Base-by-base conservation (phyloP, 2,888 invertebrate species). In the Dicranocentrus wangi region DNA sequence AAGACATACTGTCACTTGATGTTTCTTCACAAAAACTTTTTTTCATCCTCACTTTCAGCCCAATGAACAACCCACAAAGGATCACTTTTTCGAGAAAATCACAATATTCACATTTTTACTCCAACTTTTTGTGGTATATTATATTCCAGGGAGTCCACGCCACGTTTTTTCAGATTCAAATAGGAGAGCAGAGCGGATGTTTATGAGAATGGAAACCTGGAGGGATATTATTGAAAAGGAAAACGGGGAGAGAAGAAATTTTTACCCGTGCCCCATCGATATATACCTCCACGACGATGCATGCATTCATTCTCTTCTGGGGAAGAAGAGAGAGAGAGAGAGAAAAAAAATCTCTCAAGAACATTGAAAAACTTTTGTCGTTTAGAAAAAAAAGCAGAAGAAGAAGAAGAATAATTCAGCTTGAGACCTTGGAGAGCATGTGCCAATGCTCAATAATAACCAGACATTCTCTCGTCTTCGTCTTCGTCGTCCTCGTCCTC, bases 1-100 rank as follows among this genome's bases (percentile, higher is more conserved):
- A 82, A 72, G 76, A 82, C 70, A 47, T 66, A 60, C 70, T 77
- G 81, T 82, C 81, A 82, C 66, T 77, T 77, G 39, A 72, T 68
- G 68, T 72, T 77, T 66, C 66, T 61, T 76, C 53, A 60, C 55
- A 42, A 60, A 73, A 73, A 61, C 19, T 55, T 63, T 61, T 65
- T 17, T 17, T n/a, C 51, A 13, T 72, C 70, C 69, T 47, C 47
- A 17, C 73, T 53, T 66, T 70, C 75, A 81, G 61, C 51, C 47
- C 58, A 53, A 13, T 60, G 76, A 71, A 60, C 81, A 76, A 81
- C 63, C 75, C 81, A 75, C 81, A 81, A 81, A 70, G 61, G 73
- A 69, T 80, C 58, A 68, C 60, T 42, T 66, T 71, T 55, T n/a
- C 32, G 25, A 69, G 53, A 32, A 66, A 27, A 25, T 69, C 55